Base-by-base conservation (phyloP, 2,113 vertebrate genomes). In the Orthonyx spaldingii region DNA sequence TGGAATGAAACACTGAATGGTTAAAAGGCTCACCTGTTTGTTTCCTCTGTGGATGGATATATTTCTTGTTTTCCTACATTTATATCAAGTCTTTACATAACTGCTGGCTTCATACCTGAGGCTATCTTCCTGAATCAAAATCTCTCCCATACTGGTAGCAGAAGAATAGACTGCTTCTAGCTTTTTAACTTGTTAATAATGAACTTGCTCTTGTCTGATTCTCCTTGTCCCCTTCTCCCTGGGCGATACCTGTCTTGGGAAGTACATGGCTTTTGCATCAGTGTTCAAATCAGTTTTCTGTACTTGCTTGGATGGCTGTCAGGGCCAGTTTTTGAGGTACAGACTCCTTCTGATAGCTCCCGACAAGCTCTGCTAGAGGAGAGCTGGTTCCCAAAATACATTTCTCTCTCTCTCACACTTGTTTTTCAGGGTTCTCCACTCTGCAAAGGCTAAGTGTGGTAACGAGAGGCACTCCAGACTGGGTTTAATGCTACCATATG, bases 401-500 rank as follows among this genome's bases (percentile, higher is more conserved):
- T 96, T 97, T 93, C 95, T 90, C 96, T 96, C 91, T n/a, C n/a
- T 42, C 41, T 42, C 41, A 56, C 88, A 33, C 77, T 96, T 97
- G 96, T 98, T 98, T 98, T 97, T 98, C 96, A 97, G 94, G 97
- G 95, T 97, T 97, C 97, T 98, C 97, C 87, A 91, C 91, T 96
- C 94, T 83, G 94, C 90, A 85, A 84, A 96, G 96, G 94, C 93
- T 97, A 97, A 97, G 95, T 70, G 96, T 96, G 94, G 95, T 97
- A 97, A 97, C 11, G 66, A 98, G 96, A 98, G 95, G 97, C 96
- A 96, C 97, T 97, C 97, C 97, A 97, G 97, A 97, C 97, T 97
- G 98, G 95, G 95, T 98, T 98, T 98, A 97, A 97, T 97, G 96
- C 95, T 97, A 97, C 97, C 98, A 97, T 98, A 98, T 97, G 97